Percentiles rank a stretch among this genome's conserved stretches.
phyloP scores from a whole-genome alignment of 2,797 vertebrate genomes.

The Manis crassicaudata region DNA sequence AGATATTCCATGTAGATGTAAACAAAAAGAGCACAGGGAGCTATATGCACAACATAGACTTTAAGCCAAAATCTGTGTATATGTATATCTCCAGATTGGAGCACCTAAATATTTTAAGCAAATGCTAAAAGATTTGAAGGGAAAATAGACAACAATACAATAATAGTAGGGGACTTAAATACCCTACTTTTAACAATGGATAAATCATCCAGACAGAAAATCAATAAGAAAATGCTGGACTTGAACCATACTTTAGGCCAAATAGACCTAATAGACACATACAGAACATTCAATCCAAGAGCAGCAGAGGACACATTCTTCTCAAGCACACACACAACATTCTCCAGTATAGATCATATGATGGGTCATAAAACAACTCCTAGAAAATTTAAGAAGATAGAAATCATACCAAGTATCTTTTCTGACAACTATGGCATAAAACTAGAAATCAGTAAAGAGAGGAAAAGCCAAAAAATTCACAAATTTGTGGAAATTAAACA shows the following conservation, averaged over 20 bases:
- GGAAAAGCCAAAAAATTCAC: background rate
- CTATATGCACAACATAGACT: background rate
- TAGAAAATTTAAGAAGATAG: background rate
- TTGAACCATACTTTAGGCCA: background rate
- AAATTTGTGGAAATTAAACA: background rate
- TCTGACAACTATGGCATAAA: background rate
- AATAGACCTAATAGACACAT: background rate
- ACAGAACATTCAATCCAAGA: background rate
- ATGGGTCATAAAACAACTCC: background rate
- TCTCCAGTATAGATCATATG: background rate
- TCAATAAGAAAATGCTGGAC: background rate
- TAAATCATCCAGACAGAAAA: background rate
- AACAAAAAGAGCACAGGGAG: background rate
- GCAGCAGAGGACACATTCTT: background rate
- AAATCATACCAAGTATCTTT: background rate
- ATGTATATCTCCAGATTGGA: background rate
- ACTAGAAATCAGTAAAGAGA: background rate
- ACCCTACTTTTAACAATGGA: background rate
- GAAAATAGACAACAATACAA: background rate
- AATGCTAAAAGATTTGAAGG: background rate
- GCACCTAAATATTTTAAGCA: background rate
- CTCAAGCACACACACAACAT: background rate
- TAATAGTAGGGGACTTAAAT: background rate
- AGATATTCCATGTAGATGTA: background rate
- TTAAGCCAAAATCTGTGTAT: background rate